Percentiles rank a stretch among this genome's conserved stretches.
Evolutionary conservation across 2,113 vertebrate species (phyloP).

Genomic region (Muntiacus muntjak): DNA sequence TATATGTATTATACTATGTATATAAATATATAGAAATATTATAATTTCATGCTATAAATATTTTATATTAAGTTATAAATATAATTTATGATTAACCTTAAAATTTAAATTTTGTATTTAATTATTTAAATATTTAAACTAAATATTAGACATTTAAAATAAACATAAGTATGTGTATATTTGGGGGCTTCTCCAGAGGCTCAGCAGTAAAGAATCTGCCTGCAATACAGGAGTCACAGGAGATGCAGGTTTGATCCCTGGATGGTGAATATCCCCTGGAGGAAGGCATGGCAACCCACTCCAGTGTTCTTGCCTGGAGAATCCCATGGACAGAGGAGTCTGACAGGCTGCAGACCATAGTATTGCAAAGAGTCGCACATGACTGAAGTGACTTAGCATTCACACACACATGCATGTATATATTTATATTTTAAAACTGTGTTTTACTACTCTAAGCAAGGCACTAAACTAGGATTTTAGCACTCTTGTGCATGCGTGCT

Average conservation of each 20-base stretch:
- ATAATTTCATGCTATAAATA: background rate
- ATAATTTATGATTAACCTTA: background rate
- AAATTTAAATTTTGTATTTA: background rate
- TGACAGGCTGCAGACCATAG: background rate
- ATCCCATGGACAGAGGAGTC: background rate
- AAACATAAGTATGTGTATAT: background rate
- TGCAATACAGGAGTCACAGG: background rate
- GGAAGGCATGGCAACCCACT: background rate
- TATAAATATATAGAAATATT: background rate
- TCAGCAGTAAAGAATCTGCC: background rate
- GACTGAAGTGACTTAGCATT: background rate
- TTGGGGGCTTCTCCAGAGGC: background rate
- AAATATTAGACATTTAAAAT: background rate
- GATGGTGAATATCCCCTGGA: background rate
- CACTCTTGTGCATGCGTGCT: background rate
- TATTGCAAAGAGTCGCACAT: accelerated
- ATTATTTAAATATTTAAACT: background rate
- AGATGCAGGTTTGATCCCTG: background rate
- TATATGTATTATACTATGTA: background rate
- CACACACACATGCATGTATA: background rate
- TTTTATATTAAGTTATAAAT: background rate
- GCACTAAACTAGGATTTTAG: background rate
- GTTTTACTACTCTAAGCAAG: background rate
- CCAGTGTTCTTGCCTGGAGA: background rate
- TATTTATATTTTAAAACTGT: background rate